Base-by-base conservation (phyloP, 1,140 invertebrate species). In the Asbolus verrucosus region DNA sequence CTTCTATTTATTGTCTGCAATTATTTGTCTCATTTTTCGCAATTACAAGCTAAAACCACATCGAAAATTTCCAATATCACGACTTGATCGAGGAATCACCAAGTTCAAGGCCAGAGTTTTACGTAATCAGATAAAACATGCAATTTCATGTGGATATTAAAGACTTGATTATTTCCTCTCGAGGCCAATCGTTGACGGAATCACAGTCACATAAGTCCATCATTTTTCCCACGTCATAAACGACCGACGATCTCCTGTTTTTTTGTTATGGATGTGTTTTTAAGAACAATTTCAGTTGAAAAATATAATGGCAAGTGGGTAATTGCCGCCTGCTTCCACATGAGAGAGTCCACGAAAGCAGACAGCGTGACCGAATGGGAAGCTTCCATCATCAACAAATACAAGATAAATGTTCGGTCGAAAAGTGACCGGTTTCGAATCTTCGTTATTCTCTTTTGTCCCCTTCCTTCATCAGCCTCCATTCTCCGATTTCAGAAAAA, bases 41-140 rank as follows among this genome's bases (percentile, higher is more conserved):
- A n/a, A n/a, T n/a, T n/a, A n/a, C n/a, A n/a, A n/a, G n/a, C n/a
- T n/a, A n/a, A n/a, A n/a, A n/a, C n/a, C n/a, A n/a, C n/a, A n/a
- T 38, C 33, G 11, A 6, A 43, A 43, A 43, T 43, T 14, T 4
- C 3, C 39, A 43, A 18, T 36, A n/a, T 36, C 33, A 36, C 15
- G 16, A 50, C 6, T 18, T 5, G 6, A n/a, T n/a, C 19, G 19
- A 50, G 24, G 38, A 15, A 39, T n/a, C 19, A 1, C 61, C 61
- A 63, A 41, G 61, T 63, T 63, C 61, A 63, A 63, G 61, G 61
- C 38, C 13, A 13, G 8, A 31, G 27, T 9, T 38, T 62, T 36
- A 62, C 50, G 19, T 59, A 59, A 59, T 59, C 33, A 11, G 33
- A 36, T 36, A 36, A 36, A 36, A 36, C 33, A 8, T 50, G 43